These are phyloP conservation scores for Motacilla tschutschensis DNA, from an alignment of 2,113 vertebrate genomes.

Conservation along the genomic window DNA sequence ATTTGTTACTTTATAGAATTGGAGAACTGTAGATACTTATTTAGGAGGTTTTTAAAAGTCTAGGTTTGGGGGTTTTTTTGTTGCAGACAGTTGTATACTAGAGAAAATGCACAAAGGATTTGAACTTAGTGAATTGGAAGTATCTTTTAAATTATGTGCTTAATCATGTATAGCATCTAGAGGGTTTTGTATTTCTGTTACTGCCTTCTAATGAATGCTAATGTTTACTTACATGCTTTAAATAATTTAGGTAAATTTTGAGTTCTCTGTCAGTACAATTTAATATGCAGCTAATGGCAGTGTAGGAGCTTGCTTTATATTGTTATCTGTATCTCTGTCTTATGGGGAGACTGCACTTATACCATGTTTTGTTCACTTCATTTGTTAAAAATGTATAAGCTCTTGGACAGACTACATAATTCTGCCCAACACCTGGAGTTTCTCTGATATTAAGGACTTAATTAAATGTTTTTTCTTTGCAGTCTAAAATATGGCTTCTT, in stretches of 20 bases:
- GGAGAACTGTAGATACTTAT: not conserved
- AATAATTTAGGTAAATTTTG: not conserved
- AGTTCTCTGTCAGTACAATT: not conserved
- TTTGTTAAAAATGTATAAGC: not conserved
- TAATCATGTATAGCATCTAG: not conserved
- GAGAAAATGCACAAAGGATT: not conserved
- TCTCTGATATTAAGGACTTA: not conserved
- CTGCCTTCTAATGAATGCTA: not conserved
- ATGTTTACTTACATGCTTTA: not conserved
- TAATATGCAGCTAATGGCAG: not conserved
- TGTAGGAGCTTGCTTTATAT: not conserved
- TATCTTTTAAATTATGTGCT: not conserved
- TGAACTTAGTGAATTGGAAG: not conserved
- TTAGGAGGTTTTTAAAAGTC: not conserved
- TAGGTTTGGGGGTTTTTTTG: not conserved
- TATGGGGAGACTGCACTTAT: not conserved
- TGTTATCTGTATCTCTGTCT: not conserved
- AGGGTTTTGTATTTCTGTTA: not conserved
- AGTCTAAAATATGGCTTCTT: not conserved
- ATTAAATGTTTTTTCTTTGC: not conserved
- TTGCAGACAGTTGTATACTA: not conserved
- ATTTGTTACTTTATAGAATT: not conserved
- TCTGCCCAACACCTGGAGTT: not conserved
- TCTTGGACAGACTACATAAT: not conserved
- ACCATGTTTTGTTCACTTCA: not conserved